These are phyloP conservation scores for Harpagoxenus sublaevis DNA, from an alignment of 2,888 invertebrate species.

Conservation along the genomic window DNA sequence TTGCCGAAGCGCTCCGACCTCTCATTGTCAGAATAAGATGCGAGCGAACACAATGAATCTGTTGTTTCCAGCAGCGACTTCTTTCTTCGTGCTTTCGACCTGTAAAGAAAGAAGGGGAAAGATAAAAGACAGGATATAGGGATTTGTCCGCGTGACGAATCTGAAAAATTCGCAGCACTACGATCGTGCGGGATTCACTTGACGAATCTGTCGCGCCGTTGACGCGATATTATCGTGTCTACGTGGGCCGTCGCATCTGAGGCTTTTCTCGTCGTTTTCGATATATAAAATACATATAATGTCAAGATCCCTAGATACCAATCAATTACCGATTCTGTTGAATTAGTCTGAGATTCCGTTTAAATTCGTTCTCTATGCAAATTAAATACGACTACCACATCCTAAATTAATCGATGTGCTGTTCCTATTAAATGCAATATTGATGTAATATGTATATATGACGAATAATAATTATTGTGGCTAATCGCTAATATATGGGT, in stretches of 20 bases:
- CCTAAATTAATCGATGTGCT: neutral
- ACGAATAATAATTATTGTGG: neutral
- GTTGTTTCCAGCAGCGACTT: neutral
- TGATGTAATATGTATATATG: neutral
- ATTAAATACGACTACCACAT: neutral
- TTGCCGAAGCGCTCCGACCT: neutral
- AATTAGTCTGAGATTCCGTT: neutral
- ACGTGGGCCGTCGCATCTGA: no score
- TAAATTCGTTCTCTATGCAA: neutral
- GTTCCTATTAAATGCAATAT: neutral
- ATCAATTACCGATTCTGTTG: neutral
- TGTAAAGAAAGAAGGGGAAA: neutral
- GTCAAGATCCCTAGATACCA: neutral
- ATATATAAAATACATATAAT: no score
- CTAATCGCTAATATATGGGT: neutral
- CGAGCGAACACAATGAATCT: neutral
- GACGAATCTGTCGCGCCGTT: slow-evolving; percentile 1
- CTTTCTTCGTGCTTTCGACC: neutral
- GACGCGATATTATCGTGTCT: neutral
- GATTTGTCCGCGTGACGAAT: neutral
- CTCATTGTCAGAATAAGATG: neutral
- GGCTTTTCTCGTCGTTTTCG: neutral
- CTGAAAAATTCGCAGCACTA: neutral
- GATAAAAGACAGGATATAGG: no score
- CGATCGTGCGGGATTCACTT: neutral